phyloP scores from a whole-genome alignment of 2,888 invertebrate species.

The Sesamia inferens region DNA sequence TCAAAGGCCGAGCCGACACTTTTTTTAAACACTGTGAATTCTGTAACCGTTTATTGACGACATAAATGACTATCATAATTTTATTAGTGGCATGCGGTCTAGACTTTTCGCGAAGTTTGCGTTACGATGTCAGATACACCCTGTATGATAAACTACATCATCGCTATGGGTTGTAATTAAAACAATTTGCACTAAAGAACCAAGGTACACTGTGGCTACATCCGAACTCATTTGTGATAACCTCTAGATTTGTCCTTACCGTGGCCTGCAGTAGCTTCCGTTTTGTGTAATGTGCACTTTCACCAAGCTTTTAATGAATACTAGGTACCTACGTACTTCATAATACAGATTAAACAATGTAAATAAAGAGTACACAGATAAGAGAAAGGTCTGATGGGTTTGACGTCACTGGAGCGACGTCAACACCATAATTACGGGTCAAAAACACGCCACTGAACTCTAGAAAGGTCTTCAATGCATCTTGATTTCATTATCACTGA shows the following conservation, averaged over 20 bases:
- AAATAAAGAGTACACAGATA: slow-evolving; percentile 19
- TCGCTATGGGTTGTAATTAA: neutral
- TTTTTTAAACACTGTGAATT: too few relatives aligned
- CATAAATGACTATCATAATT: too few relatives aligned
- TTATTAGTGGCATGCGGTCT: too few relatives aligned
- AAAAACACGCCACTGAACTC: slow-evolving; percentile 2
- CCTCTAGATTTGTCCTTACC: slow-evolving; percentile 29
- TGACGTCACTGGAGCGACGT: slow-evolving; percentile 22
- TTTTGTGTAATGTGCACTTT: slow-evolving; percentile 32
- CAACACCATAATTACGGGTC: neutral
- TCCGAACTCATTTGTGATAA: neutral
- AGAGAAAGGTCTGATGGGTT: slow-evolving; percentile 6
- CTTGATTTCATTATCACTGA: neutral
- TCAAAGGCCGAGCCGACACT: too few relatives aligned
- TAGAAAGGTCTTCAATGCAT: neutral
- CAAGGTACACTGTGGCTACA: neutral
- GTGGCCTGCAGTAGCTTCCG: slow-evolving; percentile 8
- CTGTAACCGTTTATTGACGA: too few relatives aligned
- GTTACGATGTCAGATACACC: too few relatives aligned
- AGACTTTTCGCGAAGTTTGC: too few relatives aligned
- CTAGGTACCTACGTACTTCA: slow-evolving; percentile 11
- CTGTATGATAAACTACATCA: neutral
- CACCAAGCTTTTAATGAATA: slow-evolving; percentile 21
- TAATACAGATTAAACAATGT: slow-evolving; percentile 13
- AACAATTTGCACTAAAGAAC: neutral